Evolutionary conservation across 1,140 invertebrate genomes (phyloP), one percentile per base, ranked within the genome.

Genomic region (Tetragonula clypearis): DNA sequence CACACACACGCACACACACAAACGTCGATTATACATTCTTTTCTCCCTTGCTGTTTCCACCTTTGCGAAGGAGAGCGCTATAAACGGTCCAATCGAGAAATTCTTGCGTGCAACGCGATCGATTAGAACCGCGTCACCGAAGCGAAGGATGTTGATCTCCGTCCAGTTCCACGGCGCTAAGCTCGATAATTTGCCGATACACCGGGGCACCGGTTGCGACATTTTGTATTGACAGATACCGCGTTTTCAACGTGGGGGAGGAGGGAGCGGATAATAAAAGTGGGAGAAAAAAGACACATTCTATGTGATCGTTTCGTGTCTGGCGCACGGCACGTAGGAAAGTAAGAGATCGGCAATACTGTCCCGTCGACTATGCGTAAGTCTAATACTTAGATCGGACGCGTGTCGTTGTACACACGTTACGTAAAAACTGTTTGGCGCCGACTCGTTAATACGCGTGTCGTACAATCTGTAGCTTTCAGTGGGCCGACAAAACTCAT

Each of bases 401-500:
- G 58, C 15, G 72, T 68, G 35, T 62, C 65, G 72, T 41, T 35
- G 19, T 21, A 58, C 9, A 14, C 17, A 58, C 9, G 56, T 89
- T 87, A 84, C 86, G 86, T 77, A 90, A 90, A 90, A 85, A 83
- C 69, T 26, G 75, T 76, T 77, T 86, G 82, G 79, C 85, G 81
- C 78, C 89, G 74, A 90, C 53, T 90, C 90, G 88, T 88, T 90
- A 88, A 88, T 88, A 88, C 30, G 84, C 89, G 66, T 90, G 89
- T 88, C 73, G 84, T 81, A 90, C 81, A 90, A 84, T 85, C 84
- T 78, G 69, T 69, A 72, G 62, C 76, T 79, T 80, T 90, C 83
- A 79, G 72, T 86, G 69, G 65, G 62, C 88, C 83, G 83, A 71
- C 79, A 72, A 85, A 79, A 86, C 86, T 90, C 89, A 90, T 90